Evolutionary conservation across 2,113 vertebrate genomes (phyloP).

Genomic region (Pangasianodon hypophthalmus): DNA sequence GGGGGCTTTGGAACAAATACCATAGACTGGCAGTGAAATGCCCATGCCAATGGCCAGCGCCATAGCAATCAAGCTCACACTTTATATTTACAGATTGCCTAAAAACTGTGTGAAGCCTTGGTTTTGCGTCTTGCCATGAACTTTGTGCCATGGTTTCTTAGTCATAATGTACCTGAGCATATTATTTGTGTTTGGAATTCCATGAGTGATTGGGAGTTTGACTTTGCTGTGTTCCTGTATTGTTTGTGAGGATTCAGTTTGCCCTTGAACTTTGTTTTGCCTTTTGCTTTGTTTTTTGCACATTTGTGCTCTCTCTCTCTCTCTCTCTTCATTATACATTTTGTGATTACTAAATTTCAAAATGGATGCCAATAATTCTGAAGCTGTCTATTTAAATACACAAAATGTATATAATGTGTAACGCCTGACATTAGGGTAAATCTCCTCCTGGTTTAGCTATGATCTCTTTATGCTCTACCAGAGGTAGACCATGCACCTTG

Average conservation of each 20-base stretch:
- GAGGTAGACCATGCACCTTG: conserved; percentile 32
- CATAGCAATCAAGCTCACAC: background rate
- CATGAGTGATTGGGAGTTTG: background rate
- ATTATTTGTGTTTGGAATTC: background rate
- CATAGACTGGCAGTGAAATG: background rate
- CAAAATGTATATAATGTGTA: background rate
- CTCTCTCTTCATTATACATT: background rate
- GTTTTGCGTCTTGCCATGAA: background rate
- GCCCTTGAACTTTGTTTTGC: background rate
- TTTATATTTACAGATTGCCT: background rate
- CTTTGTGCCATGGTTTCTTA: background rate
- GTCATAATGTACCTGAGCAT: background rate
- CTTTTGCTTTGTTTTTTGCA: background rate
- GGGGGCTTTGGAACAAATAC: background rate
- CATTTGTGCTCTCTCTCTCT: background rate
- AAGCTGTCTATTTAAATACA: background rate
- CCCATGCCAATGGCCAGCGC: background rate
- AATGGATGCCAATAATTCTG: background rate
- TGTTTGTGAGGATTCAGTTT: background rate
- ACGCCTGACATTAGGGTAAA: background rate
- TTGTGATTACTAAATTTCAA: background rate
- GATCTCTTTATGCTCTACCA: conserved; percentile 35
- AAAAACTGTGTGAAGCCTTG: background rate
- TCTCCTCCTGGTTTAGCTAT: conserved; percentile 18
- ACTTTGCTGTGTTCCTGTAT: background rate